A percentile compares a stretch with the other conserved stretches of the same genome.
These are phyloP conservation scores for Periphyllus acericola DNA, from an alignment of 2,888 invertebrate species.

Conservation along the genomic window DNA sequence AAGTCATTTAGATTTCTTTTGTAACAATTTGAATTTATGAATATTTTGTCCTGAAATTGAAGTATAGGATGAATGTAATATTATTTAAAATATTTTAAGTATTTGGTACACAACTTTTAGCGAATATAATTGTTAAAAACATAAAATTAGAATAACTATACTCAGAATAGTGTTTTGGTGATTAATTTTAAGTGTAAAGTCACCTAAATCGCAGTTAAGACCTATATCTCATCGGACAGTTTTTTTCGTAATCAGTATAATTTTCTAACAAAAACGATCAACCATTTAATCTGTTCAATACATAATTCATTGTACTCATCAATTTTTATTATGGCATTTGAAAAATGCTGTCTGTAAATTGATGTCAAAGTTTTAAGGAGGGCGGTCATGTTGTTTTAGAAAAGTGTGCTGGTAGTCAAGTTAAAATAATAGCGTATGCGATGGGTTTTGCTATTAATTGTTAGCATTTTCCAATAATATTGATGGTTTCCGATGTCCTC, in stretches of 20 bases:
- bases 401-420: neutral
- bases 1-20: neutral
- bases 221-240: too few relatives aligned
- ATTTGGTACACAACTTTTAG: neutral
- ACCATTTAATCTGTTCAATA: too few relatives aligned
- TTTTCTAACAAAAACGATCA: too few relatives aligned
- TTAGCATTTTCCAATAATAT: neutral
- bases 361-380: neutral
- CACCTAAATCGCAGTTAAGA: too few relatives aligned
- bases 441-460: neutral
- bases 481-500: slow-evolving; percentile 1
- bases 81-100: neutral
- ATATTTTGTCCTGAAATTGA: neutral
- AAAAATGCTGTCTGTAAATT: neutral
- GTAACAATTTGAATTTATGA: neutral
- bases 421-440: neutral
- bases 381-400: neutral
- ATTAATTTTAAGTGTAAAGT: too few relatives aligned
- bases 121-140: neutral
- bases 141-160: neutral
- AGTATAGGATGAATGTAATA: neutral
- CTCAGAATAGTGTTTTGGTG: neutral
- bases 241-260: too few relatives aligned
- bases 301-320: neutral
- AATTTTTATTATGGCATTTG: neutral